Conservation (phyloP, 2,888 invertebrate species). For the Tortricodes alternella region DNA sequence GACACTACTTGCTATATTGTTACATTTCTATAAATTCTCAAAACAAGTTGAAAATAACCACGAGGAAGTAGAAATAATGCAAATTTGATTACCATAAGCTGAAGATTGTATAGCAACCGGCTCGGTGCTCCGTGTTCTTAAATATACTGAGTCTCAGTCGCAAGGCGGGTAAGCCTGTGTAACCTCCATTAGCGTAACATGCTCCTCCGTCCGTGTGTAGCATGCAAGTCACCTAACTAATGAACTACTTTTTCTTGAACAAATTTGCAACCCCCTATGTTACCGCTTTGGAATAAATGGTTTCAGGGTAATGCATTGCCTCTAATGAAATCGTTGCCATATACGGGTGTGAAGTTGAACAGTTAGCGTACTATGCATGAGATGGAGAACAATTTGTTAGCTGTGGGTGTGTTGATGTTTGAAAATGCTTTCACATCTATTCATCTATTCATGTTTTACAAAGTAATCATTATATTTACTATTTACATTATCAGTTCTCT, state of each 20-base stretch:
- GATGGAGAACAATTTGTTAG: not conserved
- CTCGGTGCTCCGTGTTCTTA: not conserved
- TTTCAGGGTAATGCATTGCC: slow-evolving; percentile 25
- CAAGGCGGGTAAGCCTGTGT: slow-evolving; percentile 30
- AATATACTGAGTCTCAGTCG: slow-evolving; percentile 13
- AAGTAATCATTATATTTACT: too few relatives aligned
- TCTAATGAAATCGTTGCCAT: slow-evolving; percentile 24
- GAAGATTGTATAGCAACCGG: too few relatives aligned
- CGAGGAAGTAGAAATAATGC: too few relatives aligned
- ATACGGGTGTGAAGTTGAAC: not conserved
- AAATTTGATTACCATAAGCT: too few relatives aligned
- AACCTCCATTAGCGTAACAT: slow-evolving; percentile 54
- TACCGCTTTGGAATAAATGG: slow-evolving; percentile 25
- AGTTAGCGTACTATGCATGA: not conserved
- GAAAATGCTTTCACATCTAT: too few relatives aligned
- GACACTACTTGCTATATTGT: too few relatives aligned
- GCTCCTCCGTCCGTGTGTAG: slow-evolving; percentile 37
- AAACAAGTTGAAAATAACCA: too few relatives aligned
- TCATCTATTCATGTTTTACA: too few relatives aligned
- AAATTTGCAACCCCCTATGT: slow-evolving; percentile 29
- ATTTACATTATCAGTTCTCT: too few relatives aligned
- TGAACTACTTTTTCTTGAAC: slow-evolving; percentile 59
- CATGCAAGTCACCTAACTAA: slow-evolving; percentile 73
- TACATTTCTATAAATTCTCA: too few relatives aligned
- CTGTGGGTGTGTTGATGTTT: not conserved